These are phyloP conservation scores for Rotaria socialis DNA, from an alignment of 2,888 invertebrate genomes.

Conservation along the genomic window DNA sequence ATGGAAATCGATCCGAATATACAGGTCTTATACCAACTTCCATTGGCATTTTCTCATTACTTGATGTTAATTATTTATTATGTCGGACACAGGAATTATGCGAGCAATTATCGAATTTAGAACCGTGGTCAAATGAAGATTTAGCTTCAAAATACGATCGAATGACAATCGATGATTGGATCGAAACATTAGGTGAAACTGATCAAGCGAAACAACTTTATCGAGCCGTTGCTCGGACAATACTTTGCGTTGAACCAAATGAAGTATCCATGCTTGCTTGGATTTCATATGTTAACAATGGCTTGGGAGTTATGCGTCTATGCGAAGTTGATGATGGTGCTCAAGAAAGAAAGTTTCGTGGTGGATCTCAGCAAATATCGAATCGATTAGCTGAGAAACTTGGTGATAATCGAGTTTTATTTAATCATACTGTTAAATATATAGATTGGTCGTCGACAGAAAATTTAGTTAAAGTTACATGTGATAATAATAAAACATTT, in stretches of 20 bases:
- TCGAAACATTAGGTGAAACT: slow-evolving; percentile 38
- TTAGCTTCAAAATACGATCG: slow-evolving; percentile 31
- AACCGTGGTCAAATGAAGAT: slow-evolving; percentile 49
- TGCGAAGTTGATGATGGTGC: slow-evolving; percentile 52
- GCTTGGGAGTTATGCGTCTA: slow-evolving; percentile 53
- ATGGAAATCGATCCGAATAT: slow-evolving; percentile 52
- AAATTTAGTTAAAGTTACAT: slow-evolving; percentile 20
- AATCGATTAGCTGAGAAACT: slow-evolving; percentile 1
- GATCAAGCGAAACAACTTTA: slow-evolving; percentile 53
- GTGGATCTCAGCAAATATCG: slow-evolving; percentile 47
- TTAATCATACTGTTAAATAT: neutral
- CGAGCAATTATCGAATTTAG: slow-evolving; percentile 15
- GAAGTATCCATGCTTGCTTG: slow-evolving; percentile 56
- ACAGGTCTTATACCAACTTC: slow-evolving; percentile 53
- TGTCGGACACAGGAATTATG: slow-evolving; percentile 50
- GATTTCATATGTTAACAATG: slow-evolving; percentile 53
- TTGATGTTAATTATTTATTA: slow-evolving; percentile 53
- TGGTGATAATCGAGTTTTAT: neutral
- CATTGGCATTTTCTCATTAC: slow-evolving; percentile 50
- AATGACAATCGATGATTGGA: slow-evolving; percentile 30
- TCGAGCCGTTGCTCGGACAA: slow-evolving; percentile 51
- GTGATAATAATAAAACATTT: neutral
- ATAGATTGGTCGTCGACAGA: neutral
- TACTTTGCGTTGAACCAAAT: slow-evolving; percentile 54
- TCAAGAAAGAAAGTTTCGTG: slow-evolving; percentile 55